Base-by-base conservation (phyloP, 2,888 invertebrate genomes). In the Thecophora atra region DNA sequence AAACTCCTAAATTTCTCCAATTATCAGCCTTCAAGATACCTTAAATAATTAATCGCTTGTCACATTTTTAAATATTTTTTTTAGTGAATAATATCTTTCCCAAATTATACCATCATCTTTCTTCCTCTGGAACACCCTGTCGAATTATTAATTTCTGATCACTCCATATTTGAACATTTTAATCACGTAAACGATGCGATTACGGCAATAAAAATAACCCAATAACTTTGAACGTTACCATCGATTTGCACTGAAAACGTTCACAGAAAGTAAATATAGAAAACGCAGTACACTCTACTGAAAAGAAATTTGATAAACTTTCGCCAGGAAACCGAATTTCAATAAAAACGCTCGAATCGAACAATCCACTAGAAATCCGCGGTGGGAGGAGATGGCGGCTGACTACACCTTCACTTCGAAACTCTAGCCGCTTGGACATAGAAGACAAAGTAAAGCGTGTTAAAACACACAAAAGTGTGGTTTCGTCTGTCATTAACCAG, bases 241-340 rank as follows among this genome's bases (percentile, higher is more conserved):
- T 11, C 26, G 15, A 26, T 19, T 24, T 44, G 42, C 37, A 37
- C 11, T 8, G 42, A 42, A 6, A 17, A 17, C 21, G 64, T 21
- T 24, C 8, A 15, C 30, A 21, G 47, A 62, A 70, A 70, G 64
- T 21, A 42, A 62, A 56, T n/a, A n/a, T n/a, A 24, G 58, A 69
- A 68, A 69, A 64, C 3, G 11, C 24, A 37, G 8, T 58, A 67
- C 71, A 73, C 52, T 54, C 58, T 64, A 74, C 60, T n/a, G 30
- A 42, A 68, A 64, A 68, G 19, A 70, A 17, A 70, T 42, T 37
- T 28, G 26, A 24, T 56, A 58, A 58, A 77, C 75, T 76, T 76
- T 77, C 77, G 76, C 77, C 77, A 75, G 44, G 68, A 30, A 63
- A 54, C 19, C 7, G 17, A 28, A 24, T 30, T n/a, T 13, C 63